These are phyloP conservation scores for Molossus alvarezi DNA, from an alignment of 2,797 vertebrate genomes.

Conservation along the genomic window DNA sequence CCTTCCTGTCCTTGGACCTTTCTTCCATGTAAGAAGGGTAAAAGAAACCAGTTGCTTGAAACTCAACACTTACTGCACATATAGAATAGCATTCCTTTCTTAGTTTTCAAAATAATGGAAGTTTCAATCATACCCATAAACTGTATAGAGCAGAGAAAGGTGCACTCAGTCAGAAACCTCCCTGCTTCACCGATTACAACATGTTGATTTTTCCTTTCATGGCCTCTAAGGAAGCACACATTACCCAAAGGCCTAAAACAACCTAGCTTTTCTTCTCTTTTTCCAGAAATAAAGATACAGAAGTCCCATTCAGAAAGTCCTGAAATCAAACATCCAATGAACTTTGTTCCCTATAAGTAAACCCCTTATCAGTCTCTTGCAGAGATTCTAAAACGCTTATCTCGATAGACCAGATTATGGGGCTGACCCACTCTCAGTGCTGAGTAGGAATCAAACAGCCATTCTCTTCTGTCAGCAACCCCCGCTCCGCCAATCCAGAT, in stretches of 20 bases:
- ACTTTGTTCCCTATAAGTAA: constrained; percentile 59
- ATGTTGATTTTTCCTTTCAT: constrained; percentile 22
- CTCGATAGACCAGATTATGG: constrained; percentile 95
- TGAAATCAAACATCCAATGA: constrained; percentile 66
- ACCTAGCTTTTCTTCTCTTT: background rate
- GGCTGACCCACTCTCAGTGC: constrained; percentile 92
- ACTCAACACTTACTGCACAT: background rate
- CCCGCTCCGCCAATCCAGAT: constrained; percentile 93
- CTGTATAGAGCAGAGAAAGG: background rate
- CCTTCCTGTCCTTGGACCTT: background rate
- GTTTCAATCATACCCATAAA: background rate
- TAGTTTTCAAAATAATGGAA: constrained; percentile 70
- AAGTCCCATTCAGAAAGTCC: constrained; percentile 72
- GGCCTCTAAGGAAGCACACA: constrained; percentile 19
- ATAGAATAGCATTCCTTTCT: background rate
- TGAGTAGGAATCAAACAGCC: constrained; percentile 94
- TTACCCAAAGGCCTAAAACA: constrained; percentile 43
- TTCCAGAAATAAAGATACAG: constrained; percentile 71
- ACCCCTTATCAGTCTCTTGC: constrained; percentile 95
- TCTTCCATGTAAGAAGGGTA: background rate
- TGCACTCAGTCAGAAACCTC: background rate
- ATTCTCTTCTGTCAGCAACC: constrained; percentile 94
- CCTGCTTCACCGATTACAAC: background rate
- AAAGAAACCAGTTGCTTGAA: constrained; percentile 33
- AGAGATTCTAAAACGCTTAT: constrained; percentile 96